Base-by-base conservation (phyloP, 2,888 invertebrate species). In the Allygus modestus region DNA sequence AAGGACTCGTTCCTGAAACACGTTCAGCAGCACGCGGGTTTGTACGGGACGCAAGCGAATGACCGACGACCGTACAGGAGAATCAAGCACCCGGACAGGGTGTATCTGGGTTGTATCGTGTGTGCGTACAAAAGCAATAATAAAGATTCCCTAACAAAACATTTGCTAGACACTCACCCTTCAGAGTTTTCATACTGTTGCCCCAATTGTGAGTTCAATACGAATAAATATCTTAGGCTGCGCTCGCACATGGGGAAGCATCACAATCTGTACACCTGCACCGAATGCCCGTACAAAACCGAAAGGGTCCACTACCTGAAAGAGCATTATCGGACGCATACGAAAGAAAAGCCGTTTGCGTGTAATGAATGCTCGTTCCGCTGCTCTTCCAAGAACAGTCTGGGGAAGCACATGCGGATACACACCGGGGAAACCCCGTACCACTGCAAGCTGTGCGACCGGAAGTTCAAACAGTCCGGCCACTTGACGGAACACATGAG, bases 401-500 rank as follows among this genome's bases (percentile, higher is more conserved):
- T 77, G 17, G 26, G 31, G 1, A 51, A 46, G 31, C 77, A 77
- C 77, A 46, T 51, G 46, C 43, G 77, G 0, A 15, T 46, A 0
- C 77, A 77, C 51, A 46, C 77, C n/a, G 77, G 77, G 0, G 77
- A 77, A 77, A 77, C 43, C 0, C 77, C 77, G 23, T 77, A 77
- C n/a, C 17, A 46, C 15, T 77, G 77, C 51, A 46, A 23, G 37
- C 31, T 77, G 51, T 77, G 77, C 28, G 51, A 77, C 4, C 4
- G 41, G 1, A 77, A 43, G 31, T 77, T 43, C 51, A 51, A 43
- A 31, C 51, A 77, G 11, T 46, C 46, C 17, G 77, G 46, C 37
- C 77, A 46, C 28, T 26, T 77, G 28, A 77, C 37, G 28, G 51
- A 51, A 26, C 77, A 77, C 51, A 51, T 43, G 43, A n/a, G 23